Evolutionary conservation across 1,140 invertebrate genomes (phyloP).

Genomic region (Varroa destructor): DNA sequence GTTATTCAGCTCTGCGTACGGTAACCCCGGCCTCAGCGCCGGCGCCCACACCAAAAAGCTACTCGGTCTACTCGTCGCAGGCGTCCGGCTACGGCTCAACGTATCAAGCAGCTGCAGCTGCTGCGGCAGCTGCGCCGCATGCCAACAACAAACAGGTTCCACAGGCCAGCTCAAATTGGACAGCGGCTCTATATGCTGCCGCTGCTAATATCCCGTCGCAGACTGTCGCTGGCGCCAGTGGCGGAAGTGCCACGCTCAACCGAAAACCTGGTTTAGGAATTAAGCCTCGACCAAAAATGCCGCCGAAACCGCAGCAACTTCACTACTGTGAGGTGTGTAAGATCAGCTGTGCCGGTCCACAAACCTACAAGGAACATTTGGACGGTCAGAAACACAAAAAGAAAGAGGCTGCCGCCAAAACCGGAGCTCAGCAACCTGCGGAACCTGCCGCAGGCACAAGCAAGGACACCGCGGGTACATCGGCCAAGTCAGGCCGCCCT

Average conservation of each 20-base stretch:
- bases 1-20: neutral
- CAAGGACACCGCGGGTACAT: constrained; percentile 11
- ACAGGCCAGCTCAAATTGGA: neutral
- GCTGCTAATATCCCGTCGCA: constrained; percentile 7
- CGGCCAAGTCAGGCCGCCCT: constrained; percentile 42
- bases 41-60: constrained; percentile 9
- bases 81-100: constrained; percentile 5
- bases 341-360: constrained; percentile 88
- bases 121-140: neutral
- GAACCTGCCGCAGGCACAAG: neutral
- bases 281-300: constrained; percentile 50
- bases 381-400: constrained; percentile 98
- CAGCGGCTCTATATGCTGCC: neutral
- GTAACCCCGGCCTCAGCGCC: constrained; percentile 3
- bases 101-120: constrained; percentile 17
- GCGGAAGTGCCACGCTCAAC: constrained; percentile 27
- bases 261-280: constrained; percentile 6
- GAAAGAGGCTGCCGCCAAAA: constrained; percentile 77
- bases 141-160: constrained; percentile 10
- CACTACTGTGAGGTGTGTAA: constrained; percentile 95
- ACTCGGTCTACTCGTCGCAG: constrained; percentile 17
- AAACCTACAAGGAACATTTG: constrained; percentile 90
- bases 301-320: constrained; percentile 73
- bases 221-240: constrained; percentile 29
- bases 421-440: constrained; percentile 42